Evolutionary conservation across 2,888 invertebrate species (phyloP).

Genomic region (Lycia hirtaria): DNA sequence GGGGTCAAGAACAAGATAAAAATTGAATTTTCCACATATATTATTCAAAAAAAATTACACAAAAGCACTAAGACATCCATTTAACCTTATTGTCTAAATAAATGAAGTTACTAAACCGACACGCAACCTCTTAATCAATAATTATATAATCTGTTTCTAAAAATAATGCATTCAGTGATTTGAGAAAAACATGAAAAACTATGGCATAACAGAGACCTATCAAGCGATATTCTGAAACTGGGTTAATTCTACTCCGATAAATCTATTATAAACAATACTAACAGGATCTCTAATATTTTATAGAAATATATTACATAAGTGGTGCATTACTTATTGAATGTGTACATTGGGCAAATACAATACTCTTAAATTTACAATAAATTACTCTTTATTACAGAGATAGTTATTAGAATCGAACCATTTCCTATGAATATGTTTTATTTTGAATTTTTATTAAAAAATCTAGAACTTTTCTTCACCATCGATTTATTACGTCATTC

Average conservation of each 20-base stretch:
- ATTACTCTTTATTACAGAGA: slow-evolving; percentile 45
- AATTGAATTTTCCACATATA: slow-evolving; percentile 81
- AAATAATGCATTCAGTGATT: slow-evolving; percentile 80
- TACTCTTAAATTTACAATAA: slow-evolving; percentile 66
- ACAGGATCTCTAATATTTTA: slow-evolving; percentile 65
- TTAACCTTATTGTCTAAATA: slow-evolving; percentile 85
- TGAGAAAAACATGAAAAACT: slow-evolving; percentile 66
- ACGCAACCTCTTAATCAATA: slow-evolving; percentile 81
- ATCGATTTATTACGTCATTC: no score
- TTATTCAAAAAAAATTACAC: slow-evolving; percentile 86
- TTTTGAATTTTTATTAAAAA: no score
- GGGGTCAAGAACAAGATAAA: slow-evolving; percentile 41
- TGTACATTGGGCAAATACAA: slow-evolving; percentile 75
- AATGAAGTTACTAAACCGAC: slow-evolving; percentile 82
- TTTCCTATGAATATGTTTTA: neutral
- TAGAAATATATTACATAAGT: slow-evolving; percentile 69
- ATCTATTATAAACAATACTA: slow-evolving; percentile 60
- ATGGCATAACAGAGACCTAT: slow-evolving; percentile 79
- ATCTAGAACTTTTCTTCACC: no score
- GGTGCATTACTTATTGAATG: slow-evolving; percentile 77
- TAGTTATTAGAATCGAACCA: slow-evolving; percentile 8
- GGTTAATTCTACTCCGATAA: slow-evolving; percentile 60
- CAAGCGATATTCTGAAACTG: slow-evolving; percentile 67
- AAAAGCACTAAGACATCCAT: slow-evolving; percentile 87
- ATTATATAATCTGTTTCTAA: slow-evolving; percentile 85